Conservation (phyloP, 2,797 vertebrate species). For the Okamejei kenojei region DNA sequence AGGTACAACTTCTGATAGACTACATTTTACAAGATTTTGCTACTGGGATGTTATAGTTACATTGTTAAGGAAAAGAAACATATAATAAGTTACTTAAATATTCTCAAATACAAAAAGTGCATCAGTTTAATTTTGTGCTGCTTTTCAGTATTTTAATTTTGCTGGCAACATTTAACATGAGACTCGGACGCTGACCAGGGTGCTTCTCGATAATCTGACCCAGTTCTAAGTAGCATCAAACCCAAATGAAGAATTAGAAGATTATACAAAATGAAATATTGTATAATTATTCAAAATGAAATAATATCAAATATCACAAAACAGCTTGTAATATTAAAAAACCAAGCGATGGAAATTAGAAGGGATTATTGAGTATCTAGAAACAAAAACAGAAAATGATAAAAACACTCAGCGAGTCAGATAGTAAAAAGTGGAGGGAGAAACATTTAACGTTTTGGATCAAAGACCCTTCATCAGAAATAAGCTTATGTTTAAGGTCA, state of each 20-base stretch:
- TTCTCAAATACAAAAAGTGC: slow-evolving; percentile 99
- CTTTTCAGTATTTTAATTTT: slow-evolving; percentile 55
- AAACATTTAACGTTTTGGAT: too few relatives aligned
- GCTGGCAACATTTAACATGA: slow-evolving; percentile 53
- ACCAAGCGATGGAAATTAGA: background rate
- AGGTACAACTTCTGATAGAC: slow-evolving; percentile 71
- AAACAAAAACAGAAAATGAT: too few relatives aligned
- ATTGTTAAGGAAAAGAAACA: slow-evolving; percentile 83
- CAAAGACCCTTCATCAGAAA: too few relatives aligned
- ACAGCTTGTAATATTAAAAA: background rate
- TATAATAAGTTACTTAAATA: slow-evolving; percentile 99
- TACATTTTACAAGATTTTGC: slow-evolving; percentile 82
- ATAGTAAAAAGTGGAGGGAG: too few relatives aligned
- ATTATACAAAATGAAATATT: background rate
- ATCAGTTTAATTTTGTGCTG: slow-evolving; percentile 73
- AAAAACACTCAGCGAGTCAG: too few relatives aligned
- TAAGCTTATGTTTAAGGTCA: too few relatives aligned
- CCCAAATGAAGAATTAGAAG: background rate
- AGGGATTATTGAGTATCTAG: background rate
- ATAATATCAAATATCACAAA: background rate
- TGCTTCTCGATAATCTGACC: background rate
- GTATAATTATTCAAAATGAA: background rate
- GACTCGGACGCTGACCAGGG: slow-evolving; percentile 47
- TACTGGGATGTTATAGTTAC: slow-evolving; percentile 97
- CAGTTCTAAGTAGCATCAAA: background rate